Evolutionary conservation across 2,888 invertebrate species (phyloP), one percentile per base, ranked within the genome.

Genomic region (Drosophila helvetica): DNA sequence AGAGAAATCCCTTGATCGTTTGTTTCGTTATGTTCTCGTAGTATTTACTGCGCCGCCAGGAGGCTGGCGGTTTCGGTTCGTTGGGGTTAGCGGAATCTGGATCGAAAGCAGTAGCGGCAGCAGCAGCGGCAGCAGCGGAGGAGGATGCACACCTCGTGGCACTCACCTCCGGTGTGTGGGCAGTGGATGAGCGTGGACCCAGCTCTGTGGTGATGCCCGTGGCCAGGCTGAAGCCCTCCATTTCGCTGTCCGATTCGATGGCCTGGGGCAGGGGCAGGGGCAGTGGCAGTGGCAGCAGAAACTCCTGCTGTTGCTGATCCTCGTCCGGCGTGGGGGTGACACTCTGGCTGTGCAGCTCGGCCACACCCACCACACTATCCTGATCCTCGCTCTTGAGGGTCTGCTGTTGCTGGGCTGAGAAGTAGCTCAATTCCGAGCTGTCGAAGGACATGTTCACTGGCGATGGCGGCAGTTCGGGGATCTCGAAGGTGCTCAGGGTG

Each of bases 1-100:
- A 93, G 80, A 94, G 91, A 89, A 93, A 93, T 74, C 93, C 93
- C 91, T 93, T 93, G 85, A 94, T 93, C 72, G 94, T 93, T 89
- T 94, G 93, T 80, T 94, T 93, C 80, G 94, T 93, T 79, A 93
- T 93, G 74, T 93, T 92, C 73, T 91, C 92, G 79, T 92, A 92
- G 79, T 93, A 93, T 88, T 91, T 91, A 81, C 91, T 93, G 82
- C 91, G 93, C 78, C 91, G 93, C 93, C 93, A 93, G 77, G 92
- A 91, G 59, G 89, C 84, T 77, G 88, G 87, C 77, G 88, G 89
- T 75, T 80, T 80, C 53, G 65, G 70, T 73, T 78, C 63, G 57
- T 76, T 79, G 59, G 62, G 61, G 63, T 81, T 87, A 59, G 59
- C 57, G 15, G 66, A 50, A 50, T 67, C 61, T 61, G 71, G 69